Conservation (phyloP, 2,888 invertebrate species). For the Drosophila rubida region DNA sequence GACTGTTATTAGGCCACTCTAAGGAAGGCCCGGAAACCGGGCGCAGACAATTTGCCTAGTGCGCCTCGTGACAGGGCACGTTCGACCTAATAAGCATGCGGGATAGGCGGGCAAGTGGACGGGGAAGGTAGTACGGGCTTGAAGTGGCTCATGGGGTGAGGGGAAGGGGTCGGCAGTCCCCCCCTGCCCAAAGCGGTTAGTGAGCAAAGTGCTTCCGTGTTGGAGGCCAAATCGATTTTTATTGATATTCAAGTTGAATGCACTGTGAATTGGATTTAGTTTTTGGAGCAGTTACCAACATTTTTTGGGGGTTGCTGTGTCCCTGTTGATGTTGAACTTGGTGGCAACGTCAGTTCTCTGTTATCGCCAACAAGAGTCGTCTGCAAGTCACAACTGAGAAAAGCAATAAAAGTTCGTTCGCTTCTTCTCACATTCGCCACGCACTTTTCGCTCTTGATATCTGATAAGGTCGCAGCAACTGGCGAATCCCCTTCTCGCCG, state of each 20-base stretch:
- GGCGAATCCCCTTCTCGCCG: constrained; percentile 20
- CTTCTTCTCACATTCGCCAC: constrained; percentile 39
- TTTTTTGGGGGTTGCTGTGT: constrained; percentile 38
- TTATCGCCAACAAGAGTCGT: constrained; percentile 4
- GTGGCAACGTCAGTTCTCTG: constrained; percentile 12
- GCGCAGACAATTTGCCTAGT: constrained; percentile 58
- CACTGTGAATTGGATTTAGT: constrained; percentile 51
- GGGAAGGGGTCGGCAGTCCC: constrained; percentile 1
- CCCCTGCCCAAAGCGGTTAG: constrained; percentile 11
- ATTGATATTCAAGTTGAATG: constrained; percentile 74
- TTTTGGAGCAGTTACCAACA: constrained; percentile 17
- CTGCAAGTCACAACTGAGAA: constrained; percentile 16
- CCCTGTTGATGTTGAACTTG: not conserved
- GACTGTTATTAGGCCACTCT: constrained; percentile 54
- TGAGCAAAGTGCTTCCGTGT: constrained; percentile 59
- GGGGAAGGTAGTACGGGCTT: not conserved
- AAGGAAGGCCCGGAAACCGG: constrained; percentile 54
- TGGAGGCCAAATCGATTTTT: constrained; percentile 72
- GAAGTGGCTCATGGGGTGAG: not conserved
- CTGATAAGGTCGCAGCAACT: constrained; percentile 35
- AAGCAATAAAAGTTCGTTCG: constrained; percentile 29
- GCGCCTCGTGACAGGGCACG: constrained; percentile 62
- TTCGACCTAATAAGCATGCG: constrained; percentile 75
- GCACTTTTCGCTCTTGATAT: constrained; percentile 29
- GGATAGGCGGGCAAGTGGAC: not conserved